Conservation (phyloP, 37 sponge, comb jelly and placozoan species). For the Aplysina aerophoba region DNA sequence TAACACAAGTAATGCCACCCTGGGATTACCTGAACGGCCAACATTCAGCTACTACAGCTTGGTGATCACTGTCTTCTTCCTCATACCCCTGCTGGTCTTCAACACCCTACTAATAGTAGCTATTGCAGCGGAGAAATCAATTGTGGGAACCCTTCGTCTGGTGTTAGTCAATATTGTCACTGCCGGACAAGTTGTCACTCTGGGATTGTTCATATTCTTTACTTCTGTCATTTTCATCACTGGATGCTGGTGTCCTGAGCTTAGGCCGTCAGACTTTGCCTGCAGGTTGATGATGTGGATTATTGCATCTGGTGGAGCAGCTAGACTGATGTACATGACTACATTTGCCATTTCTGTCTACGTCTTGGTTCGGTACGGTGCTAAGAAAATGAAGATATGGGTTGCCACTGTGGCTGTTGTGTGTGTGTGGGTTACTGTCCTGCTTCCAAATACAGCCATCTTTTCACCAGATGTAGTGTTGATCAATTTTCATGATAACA, state of each 20-base stretch:
- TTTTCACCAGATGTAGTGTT: not conserved
- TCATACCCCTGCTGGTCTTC: not conserved
- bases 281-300: not conserved
- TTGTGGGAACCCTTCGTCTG: not conserved
- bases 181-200: not conserved
- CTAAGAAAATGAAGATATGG: too few relatives aligned
- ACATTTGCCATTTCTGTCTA: not conserved
- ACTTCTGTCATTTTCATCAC: not conserved
- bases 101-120: not conserved
- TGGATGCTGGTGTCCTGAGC: not conserved
- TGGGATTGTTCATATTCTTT: not conserved
- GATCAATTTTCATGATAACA: not conserved
- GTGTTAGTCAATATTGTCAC: not conserved
- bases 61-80: not conserved
- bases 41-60: not conserved
- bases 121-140: not conserved
- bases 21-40: too few relatives aligned
- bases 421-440: not conserved
- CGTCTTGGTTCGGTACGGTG: too few relatives aligned
- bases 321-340: not conserved
- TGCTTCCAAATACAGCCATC: not conserved
- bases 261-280: not conserved
- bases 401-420: not conserved
- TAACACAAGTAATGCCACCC: too few relatives aligned
- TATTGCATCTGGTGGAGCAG: constrained; percentile 2